Evolutionary conservation across 2,888 invertebrate species (phyloP).

Genomic region (Polyommatus icarus): DNA sequence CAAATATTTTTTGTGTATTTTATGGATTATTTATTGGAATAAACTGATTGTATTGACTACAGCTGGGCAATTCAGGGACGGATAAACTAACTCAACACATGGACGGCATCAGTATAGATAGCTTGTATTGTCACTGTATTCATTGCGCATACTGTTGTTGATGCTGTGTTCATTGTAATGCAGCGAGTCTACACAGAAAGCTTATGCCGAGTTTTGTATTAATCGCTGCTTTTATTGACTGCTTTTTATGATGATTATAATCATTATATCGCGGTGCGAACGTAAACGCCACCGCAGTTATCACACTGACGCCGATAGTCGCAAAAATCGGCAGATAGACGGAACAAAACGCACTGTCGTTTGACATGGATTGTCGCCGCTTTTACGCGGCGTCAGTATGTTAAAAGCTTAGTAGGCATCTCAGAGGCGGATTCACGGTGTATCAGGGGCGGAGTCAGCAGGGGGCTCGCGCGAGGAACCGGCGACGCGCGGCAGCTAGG

Average conservation of each 20-base stretch:
- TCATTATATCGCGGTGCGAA: background rate
- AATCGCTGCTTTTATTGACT: background rate
- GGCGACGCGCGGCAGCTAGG: conserved; percentile 80
- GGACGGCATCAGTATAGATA: background rate
- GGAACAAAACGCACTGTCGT: background rate
- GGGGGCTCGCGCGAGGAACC: conserved; percentile 71
- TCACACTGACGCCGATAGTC: background rate
- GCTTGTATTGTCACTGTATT: background rate
- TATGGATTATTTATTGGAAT: background rate
- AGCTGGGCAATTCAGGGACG: background rate
- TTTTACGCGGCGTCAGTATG: background rate
- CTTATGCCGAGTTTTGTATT: background rate
- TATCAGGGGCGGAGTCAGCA: conserved; percentile 32
- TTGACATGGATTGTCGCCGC: background rate
- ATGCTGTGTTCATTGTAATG: background rate
- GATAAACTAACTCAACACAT: background rate
- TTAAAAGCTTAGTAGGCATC: background rate
- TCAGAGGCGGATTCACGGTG: background rate
- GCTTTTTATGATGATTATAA: background rate
- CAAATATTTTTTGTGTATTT: background rate
- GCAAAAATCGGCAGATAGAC: background rate
- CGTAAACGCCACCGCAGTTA: background rate
- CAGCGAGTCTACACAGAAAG: background rate
- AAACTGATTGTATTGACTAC: background rate
- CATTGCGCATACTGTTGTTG: background rate